A percentile compares a stretch with the other conserved stretches of the same genome.
Evolutionary conservation across 2,797 vertebrate genomes (phyloP).

Genomic region (Adelosebastes latens): DNA sequence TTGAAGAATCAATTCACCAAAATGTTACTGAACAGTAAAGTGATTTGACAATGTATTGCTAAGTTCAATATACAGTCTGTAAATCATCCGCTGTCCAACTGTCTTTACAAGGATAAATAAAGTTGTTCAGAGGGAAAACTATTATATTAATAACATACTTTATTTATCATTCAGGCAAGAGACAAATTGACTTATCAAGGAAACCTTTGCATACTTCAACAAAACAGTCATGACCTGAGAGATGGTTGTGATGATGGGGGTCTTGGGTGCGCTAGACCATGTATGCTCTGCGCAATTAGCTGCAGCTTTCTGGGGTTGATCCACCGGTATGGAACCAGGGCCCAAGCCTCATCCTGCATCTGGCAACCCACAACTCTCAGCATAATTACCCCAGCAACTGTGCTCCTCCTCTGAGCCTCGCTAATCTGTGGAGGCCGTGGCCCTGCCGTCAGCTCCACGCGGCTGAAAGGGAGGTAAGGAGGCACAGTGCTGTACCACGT

Average conservation of each 20-base stretch:
- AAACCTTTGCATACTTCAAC: background rate
- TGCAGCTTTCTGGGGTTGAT: slow-evolving; percentile 45
- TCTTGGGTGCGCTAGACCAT: slow-evolving; percentile 14
- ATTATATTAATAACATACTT: background rate
- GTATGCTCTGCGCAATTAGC: slow-evolving; percentile 31
- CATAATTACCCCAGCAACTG: slow-evolving; percentile 61
- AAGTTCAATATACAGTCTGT: background rate
- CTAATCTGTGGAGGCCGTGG: slow-evolving; percentile 61
- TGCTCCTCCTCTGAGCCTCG: slow-evolving; percentile 58
- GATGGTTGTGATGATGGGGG: slow-evolving; percentile 2
- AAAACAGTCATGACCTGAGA: background rate
- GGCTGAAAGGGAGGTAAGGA: slow-evolving; percentile 36
- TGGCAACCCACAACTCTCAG: slow-evolving; percentile 41
- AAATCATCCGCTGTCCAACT: background rate
- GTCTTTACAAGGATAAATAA: background rate
- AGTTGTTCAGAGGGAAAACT: background rate
- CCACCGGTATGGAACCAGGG: slow-evolving; percentile 46
- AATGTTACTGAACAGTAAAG: background rate
- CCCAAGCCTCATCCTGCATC: slow-evolving; percentile 58
- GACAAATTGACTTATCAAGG: background rate
- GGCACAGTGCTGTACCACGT: slow-evolving; percentile 48
- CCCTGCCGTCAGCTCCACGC: slow-evolving; percentile 51
- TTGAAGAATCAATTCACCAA: background rate
- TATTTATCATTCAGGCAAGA: background rate
- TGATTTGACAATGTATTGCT: background rate